Evolutionary conservation across 2,113 vertebrate genomes (phyloP).

Genomic region (Chunga burmeisteri): DNA sequence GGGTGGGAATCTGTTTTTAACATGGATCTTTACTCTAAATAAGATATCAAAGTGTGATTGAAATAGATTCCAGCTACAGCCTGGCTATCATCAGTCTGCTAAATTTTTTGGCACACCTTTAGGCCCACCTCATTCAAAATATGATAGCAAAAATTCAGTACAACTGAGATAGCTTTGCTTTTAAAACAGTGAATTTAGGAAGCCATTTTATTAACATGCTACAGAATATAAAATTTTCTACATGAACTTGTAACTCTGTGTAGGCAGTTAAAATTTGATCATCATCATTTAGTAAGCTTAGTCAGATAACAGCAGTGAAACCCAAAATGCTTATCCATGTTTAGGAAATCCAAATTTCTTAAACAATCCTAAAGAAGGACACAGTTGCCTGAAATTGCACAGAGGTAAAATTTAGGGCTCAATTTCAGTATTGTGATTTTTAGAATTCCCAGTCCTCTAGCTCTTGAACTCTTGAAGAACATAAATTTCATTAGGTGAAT

Average conservation of each 20-base stretch:
- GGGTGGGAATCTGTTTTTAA: not conserved
- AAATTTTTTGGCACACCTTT: not conserved
- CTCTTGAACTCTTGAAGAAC: not conserved
- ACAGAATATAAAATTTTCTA: not conserved
- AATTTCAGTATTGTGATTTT: not conserved
- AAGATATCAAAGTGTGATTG: not conserved
- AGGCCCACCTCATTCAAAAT: not conserved
- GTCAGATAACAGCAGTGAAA: not conserved
- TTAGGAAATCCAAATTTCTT: not conserved
- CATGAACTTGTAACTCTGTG: not conserved
- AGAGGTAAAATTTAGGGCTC: not conserved
- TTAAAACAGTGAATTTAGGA: not conserved
- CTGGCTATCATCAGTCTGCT: not conserved
- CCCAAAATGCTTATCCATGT: not conserved
- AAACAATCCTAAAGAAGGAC: not conserved
- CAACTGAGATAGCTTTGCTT: not conserved
- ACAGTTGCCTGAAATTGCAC: not conserved
- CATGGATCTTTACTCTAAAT: not conserved
- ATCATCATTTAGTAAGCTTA: not conserved
- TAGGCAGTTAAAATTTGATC: not conserved
- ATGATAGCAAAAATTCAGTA: not conserved
- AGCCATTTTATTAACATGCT: not conserved
- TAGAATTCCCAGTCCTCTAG: not conserved
- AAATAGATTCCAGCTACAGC: not conserved
- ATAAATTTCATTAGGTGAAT: not conserved